phyloP scores from a whole-genome alignment of 2,888 invertebrate species.

The Onthophagus sagittarius region DNA sequence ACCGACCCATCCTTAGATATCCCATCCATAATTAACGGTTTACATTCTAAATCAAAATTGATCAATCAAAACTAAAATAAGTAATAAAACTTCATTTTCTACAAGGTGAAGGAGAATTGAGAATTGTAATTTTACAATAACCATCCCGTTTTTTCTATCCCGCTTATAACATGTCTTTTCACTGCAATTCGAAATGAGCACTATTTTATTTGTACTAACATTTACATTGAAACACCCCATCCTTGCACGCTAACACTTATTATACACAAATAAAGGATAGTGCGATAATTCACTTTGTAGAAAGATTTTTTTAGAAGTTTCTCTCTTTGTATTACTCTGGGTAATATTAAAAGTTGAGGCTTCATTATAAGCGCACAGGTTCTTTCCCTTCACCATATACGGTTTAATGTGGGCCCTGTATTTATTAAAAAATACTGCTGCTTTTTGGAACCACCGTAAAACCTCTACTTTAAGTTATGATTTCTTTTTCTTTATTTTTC shows the following conservation, averaged over 20 bases:
- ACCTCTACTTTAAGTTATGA: background rate
- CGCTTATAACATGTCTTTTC: constrained; percentile 5
- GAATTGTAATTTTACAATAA: background rate
- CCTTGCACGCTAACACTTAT: constrained; percentile 23
- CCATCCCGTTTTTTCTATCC: background rate
- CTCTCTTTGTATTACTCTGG: constrained; percentile 1
- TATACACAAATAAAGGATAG: background rate
- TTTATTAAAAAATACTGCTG: background rate
- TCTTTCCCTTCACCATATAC: background rate
- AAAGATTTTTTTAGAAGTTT: background rate
- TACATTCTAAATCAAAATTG: background rate
- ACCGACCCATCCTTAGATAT: background rate
- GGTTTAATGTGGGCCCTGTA: constrained; percentile 8
- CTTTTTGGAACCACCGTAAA: background rate
- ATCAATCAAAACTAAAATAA: background rate
- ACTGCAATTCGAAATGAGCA: background rate
- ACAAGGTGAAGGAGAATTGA: background rate
- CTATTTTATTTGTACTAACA: background rate
- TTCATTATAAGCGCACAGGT: constrained; percentile 1
- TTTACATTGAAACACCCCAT: background rate
- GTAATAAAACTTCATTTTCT: background rate
- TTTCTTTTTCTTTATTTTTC: background rate
- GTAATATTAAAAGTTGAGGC: background rate
- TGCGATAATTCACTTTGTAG: background rate
- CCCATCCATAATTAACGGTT: background rate